These are phyloP conservation scores for Siderastrea siderea DNA, from an alignment of 92 coral and sea anemone species.

Conservation along the genomic window DNA sequence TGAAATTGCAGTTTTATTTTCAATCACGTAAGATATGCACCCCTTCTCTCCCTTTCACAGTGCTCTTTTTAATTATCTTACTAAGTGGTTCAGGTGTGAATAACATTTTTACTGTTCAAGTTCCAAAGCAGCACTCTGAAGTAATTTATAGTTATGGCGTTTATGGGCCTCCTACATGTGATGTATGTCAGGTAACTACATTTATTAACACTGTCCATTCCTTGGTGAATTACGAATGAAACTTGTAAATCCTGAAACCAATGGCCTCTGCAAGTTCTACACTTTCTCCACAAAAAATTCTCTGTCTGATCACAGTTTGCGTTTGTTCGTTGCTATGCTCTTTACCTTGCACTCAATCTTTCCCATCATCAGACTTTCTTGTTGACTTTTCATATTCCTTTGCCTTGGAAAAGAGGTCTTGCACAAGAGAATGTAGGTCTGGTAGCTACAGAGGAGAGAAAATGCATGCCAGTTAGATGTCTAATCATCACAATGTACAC, in stretches of 20 bases:
- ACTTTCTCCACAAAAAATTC: neutral
- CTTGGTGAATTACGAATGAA: neutral
- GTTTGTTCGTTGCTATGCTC: neutral
- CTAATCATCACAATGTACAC: neutral
- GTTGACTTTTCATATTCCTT: constrained; percentile 72
- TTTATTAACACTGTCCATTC: neutral
- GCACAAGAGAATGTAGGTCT: constrained; percentile 72
- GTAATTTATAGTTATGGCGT: too few relatives aligned
- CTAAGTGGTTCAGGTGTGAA: too few relatives aligned
- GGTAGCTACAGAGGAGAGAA: constrained; percentile 70
- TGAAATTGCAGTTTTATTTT: too few relatives aligned
- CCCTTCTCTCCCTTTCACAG: too few relatives aligned
- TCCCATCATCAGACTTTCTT: constrained; percentile 32
- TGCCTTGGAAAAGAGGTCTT: constrained; percentile 77
- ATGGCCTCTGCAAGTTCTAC: too few relatives aligned
- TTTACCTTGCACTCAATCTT: neutral
- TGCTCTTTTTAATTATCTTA: too few relatives aligned
- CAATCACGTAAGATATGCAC: too few relatives aligned
- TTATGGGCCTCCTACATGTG: too few relatives aligned
- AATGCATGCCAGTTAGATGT: neutral
- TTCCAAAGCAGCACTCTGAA: too few relatives aligned
- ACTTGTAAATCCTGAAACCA: neutral
- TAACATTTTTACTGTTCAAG: too few relatives aligned
- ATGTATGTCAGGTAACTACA: too few relatives aligned
- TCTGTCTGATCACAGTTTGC: neutral